Conservation (phyloP, 2,113 vertebrate species). For the Crypturellus undulatus region DNA sequence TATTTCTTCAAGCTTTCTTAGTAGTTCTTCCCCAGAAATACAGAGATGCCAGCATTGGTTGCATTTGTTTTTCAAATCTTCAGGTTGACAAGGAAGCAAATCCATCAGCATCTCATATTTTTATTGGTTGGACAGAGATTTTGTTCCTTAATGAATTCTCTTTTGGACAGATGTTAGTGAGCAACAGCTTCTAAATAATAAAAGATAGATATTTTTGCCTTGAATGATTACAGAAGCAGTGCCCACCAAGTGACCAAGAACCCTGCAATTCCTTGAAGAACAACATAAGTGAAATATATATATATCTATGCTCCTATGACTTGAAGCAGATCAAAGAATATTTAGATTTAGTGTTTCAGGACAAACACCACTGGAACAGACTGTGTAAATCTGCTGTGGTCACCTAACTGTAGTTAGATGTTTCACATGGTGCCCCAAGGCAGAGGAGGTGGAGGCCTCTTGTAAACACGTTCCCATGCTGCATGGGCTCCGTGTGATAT, state of each 20-base stretch:
- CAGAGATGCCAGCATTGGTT: slow-evolving; percentile 2
- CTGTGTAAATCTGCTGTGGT: background rate
- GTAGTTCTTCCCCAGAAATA: background rate
- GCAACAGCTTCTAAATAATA: background rate
- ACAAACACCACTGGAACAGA: background rate
- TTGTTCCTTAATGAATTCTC: background rate
- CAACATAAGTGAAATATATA: background rate
- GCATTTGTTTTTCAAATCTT: background rate
- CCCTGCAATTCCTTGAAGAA: background rate
- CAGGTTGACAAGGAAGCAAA: slow-evolving; percentile 5
- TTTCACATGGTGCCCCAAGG: background rate
- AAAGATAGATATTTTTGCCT: background rate
- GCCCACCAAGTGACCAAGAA: background rate
- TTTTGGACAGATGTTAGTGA: background rate
- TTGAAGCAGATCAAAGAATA: background rate
- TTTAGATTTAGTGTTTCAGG: background rate
- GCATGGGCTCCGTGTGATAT: fast-evolving
- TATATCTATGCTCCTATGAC: background rate
- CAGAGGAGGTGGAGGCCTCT: background rate
- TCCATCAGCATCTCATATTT: background rate
- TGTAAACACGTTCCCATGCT: background rate
- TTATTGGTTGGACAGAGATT: background rate
- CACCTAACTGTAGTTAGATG: background rate
- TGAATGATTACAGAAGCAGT: background rate
- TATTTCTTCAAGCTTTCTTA: background rate